Conservation (phyloP, 2,888 invertebrate genomes). For the Deroplatys truncata region DNA sequence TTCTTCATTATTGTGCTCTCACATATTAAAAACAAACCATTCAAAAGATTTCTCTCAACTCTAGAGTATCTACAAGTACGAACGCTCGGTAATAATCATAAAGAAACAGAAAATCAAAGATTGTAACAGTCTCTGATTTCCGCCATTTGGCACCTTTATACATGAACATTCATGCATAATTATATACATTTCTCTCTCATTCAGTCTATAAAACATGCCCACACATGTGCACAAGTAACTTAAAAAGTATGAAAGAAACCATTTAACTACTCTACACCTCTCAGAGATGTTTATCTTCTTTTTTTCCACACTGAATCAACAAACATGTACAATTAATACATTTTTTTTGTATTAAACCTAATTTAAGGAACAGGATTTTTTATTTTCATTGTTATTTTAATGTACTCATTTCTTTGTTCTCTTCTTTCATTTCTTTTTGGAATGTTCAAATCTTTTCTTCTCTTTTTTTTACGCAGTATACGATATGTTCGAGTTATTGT, state of each 20-base stretch:
- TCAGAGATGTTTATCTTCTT: not conserved
- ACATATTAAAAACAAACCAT: constrained; percentile 24
- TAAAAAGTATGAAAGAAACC: not conserved
- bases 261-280: not conserved
- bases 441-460: constrained; percentile 7
- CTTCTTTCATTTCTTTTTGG: not conserved
- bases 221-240: not conserved
- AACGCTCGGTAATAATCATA: not conserved
- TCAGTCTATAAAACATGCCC: not conserved
- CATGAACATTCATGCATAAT: not conserved
- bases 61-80: constrained; percentile 14
- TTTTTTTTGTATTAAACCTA: not conserved
- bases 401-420: not conserved
- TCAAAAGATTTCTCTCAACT: constrained; percentile 11
- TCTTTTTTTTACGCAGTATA: not conserved
- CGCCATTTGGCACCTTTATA: constrained; percentile 11
- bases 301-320: not conserved
- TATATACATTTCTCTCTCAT: not conserved
- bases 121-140: not conserved
- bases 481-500: constrained; percentile 29
- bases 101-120: constrained; percentile 3
- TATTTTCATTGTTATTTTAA: not conserved
- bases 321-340: not conserved
- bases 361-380: not conserved
- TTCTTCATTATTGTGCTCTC: constrained; percentile 28